A percentile compares a stretch with the other conserved stretches of the same genome.
These are phyloP conservation scores for Smithornis capensis DNA, from an alignment of 2,113 vertebrate genomes.

Conservation along the genomic window DNA sequence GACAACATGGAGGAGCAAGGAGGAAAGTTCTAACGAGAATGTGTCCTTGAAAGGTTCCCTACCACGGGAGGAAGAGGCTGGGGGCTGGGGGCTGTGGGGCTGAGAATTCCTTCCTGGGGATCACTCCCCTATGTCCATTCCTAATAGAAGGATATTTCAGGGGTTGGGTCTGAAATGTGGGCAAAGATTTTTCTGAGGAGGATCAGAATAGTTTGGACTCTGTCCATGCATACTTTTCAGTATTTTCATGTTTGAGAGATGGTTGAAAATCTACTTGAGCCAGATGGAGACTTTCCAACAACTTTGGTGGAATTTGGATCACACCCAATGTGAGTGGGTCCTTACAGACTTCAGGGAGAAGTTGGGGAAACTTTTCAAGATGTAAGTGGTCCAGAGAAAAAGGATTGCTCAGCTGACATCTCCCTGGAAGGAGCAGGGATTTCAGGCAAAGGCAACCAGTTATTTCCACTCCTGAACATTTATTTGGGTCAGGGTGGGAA, in stretches of 20 bases:
- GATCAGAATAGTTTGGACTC: no score
- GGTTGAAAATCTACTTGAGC: not conserved
- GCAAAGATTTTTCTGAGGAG: not conserved
- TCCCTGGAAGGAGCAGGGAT: not conserved
- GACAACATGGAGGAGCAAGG: not conserved
- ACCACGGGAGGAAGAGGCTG: not conserved
- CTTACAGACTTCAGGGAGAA: not conserved
- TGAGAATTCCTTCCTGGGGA: not conserved
- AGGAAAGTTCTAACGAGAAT: not conserved
- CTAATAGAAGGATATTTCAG: not conserved
- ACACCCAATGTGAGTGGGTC: not conserved
- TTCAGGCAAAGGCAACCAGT: not conserved
- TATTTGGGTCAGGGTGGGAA: slow-evolving; percentile 17
- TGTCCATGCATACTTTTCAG: not conserved
- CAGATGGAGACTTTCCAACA: not conserved
- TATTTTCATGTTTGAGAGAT: not conserved
- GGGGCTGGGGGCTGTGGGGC: no score
- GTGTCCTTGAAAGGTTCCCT: not conserved
- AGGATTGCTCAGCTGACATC: not conserved
- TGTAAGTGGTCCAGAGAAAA: not conserved
- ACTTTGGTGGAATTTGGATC: not conserved
- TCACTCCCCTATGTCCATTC: not conserved
- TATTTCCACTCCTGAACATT: not conserved
- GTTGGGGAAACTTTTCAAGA: not conserved
- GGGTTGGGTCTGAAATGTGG: no score